Evolutionary conservation across 92 coral and sea anemone genomes (phyloP).

Genomic region (Parazoanthus darwini): DNA sequence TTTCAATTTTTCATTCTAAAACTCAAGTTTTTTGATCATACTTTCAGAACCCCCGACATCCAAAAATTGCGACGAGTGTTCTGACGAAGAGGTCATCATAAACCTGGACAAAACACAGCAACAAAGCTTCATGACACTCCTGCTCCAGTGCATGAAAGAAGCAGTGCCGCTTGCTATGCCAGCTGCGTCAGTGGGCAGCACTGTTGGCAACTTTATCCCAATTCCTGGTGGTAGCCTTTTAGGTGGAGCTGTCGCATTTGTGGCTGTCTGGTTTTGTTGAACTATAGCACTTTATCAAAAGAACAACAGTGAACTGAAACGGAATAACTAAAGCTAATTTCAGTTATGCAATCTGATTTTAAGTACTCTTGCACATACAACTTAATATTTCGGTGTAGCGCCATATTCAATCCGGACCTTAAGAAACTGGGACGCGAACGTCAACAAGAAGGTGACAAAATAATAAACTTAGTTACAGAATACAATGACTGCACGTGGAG

Average conservation of each 20-base stretch:
- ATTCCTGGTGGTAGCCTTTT: background rate
- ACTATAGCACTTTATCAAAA: background rate
- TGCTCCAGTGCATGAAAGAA: background rate
- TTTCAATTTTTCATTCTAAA: background rate
- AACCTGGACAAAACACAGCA: background rate
- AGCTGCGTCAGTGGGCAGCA: background rate
- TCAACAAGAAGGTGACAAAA: too few species aligned
- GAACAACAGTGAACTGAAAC: background rate
- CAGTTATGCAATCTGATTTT: too few species aligned
- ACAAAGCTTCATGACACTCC: background rate
- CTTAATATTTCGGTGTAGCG: too few species aligned
- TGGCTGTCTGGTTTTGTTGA: background rate
- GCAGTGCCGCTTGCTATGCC: background rate
- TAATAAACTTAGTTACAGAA: too few species aligned
- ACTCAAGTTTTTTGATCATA: background rate
- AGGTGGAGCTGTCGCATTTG: background rate
- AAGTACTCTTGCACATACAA: too few species aligned
- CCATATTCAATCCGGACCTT: too few species aligned
- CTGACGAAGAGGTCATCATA: background rate
- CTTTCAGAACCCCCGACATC: background rate
- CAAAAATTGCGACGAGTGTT: background rate
- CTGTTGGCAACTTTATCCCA: background rate
- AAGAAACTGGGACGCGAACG: too few species aligned
- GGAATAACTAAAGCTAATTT: too few species aligned
- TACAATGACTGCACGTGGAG: too few species aligned